phyloP scores from a whole-genome alignment of 2,797 vertebrate genomes.

The Melanotaenia parkinsoni region DNA sequence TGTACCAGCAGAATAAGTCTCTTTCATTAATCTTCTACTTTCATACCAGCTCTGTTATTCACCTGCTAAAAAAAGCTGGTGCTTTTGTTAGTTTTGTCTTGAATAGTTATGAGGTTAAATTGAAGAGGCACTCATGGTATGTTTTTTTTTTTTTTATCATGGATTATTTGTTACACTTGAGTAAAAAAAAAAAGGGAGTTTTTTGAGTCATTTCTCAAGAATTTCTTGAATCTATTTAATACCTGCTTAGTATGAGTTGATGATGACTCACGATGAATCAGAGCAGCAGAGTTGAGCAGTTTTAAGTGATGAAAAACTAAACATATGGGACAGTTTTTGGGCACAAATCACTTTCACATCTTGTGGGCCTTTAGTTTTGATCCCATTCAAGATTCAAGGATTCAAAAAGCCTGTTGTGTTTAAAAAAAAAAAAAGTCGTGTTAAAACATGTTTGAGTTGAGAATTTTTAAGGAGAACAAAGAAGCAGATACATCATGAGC shows the following conservation, averaged over 20 bases:
- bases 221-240: neutral
- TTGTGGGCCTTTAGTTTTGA: constrained; percentile 20
- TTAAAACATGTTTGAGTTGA: neutral
- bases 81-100: neutral
- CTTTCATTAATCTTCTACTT: constrained; percentile 1
- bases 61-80: neutral
- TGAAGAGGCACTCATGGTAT: neutral
- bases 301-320: constrained; percentile 32
- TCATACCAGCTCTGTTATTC: neutral
- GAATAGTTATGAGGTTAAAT: constrained; percentile 5
- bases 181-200: neutral
- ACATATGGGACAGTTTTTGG: constrained; percentile 20
- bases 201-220: neutral
- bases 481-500: neutral
- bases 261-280: constrained; percentile 18
- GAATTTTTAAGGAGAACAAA: neutral
- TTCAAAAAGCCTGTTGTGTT: constrained; percentile 6
- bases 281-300: neutral
- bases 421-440: too few relatives aligned
- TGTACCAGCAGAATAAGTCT: neutral
- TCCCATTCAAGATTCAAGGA: constrained; percentile 5
- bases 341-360: constrained; percentile 47
- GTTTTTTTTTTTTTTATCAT: neutral
- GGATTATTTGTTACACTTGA: neutral
- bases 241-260: neutral